Evolutionary conservation across 2,113 vertebrate species (phyloP).

Genomic region (Cromileptes altivelis): DNA sequence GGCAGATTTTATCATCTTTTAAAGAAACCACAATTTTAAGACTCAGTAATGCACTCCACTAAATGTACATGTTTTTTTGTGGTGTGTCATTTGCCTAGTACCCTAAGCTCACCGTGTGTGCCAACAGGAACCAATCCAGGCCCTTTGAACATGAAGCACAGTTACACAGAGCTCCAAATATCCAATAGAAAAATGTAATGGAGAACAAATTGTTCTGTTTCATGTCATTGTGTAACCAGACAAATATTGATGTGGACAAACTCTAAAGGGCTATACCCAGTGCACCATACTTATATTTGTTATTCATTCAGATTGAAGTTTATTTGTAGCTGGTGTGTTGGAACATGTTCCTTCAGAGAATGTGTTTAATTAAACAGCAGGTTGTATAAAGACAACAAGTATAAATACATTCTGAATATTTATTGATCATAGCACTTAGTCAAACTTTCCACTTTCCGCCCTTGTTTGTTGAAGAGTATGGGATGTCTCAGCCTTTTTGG

Average conservation of each 20-base stretch:
- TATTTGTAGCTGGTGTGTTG: neutral
- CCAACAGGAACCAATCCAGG: conserved; percentile 54
- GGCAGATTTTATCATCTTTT: conserved; percentile 48
- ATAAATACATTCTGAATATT: neutral
- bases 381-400: conserved; percentile 1
- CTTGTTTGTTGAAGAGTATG: conserved; percentile 37
- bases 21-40: conserved; percentile 59
- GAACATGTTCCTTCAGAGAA: neutral
- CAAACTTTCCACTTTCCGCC: conserved; percentile 39
- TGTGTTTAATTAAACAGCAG: conserved; percentile 6
- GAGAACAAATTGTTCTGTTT: conserved; percentile 49
- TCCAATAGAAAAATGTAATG: conserved; percentile 33
- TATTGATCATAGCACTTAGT: conserved; percentile 10
- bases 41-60: conserved; percentile 30
- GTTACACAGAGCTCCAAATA: conserved; percentile 32
- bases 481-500: conserved; percentile 25
- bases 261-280: neutral
- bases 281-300: conserved; percentile 11
- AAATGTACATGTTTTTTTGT: conserved; percentile 42
- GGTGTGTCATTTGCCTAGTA: conserved; percentile 58
- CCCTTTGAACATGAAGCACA: conserved; percentile 50
- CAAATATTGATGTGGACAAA: conserved; percentile 38
- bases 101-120: conserved; percentile 27
- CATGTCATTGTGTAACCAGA: conserved; percentile 25
- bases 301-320: conserved; percentile 20